Conservation (phyloP, 2,797 vertebrate species). For the Loris lydekkerianus region DNA sequence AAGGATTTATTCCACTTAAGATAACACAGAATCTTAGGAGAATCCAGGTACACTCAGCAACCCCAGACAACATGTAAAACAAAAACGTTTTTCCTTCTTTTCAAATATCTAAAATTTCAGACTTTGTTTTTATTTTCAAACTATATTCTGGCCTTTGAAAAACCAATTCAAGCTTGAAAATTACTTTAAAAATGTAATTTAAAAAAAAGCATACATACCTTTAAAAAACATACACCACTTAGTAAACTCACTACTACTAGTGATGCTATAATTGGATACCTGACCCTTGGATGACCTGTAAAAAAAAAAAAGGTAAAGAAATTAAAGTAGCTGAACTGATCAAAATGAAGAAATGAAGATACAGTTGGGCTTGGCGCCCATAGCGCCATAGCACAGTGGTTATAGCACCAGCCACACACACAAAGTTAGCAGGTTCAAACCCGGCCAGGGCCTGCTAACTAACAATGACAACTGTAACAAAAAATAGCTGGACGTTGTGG, state of each 20-base stretch:
- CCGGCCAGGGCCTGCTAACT: no score
- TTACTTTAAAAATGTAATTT: neutral
- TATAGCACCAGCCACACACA: no score
- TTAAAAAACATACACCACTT: fast-evolving
- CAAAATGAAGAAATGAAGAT: slow-evolving; percentile 2
- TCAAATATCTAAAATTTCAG: slow-evolving; percentile 35
- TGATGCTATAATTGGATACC: fast-evolving
- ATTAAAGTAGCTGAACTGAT: neutral
- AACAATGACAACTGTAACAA: no score
- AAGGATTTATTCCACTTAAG: neutral
- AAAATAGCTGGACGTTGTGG: no score
- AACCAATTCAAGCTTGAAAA: slow-evolving; percentile 43
- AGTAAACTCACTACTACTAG: fast-evolving
- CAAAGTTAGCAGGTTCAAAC: no score
- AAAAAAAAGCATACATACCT: slow-evolving; percentile 29
- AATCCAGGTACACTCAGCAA: neutral
- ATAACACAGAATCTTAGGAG: neutral
- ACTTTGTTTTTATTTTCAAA: slow-evolving; percentile 12
- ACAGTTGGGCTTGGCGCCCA: neutral
- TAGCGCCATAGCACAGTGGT: no score
- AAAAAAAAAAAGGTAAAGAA: slow-evolving; percentile 36
- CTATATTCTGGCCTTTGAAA: slow-evolving; percentile 48
- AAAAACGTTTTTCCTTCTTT: neutral
- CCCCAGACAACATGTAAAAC: neutral
- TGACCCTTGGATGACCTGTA: fast-evolving